Conservation (phyloP, 2,888 invertebrate genomes). For the Apamea sordens region DNA sequence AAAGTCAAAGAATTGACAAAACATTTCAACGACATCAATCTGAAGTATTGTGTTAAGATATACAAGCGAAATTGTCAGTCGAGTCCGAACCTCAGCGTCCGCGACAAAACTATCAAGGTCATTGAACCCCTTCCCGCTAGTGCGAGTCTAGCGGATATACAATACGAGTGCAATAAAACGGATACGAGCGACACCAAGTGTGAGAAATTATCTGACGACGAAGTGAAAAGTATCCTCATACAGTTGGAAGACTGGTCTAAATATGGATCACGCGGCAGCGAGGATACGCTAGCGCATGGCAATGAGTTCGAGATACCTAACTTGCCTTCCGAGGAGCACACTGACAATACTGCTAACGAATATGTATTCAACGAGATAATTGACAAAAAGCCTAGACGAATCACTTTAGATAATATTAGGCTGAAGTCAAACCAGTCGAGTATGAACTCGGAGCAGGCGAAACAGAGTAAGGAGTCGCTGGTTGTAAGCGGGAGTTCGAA, state of each 20-base stretch:
- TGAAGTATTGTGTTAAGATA: slow-evolving; percentile 83
- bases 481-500: slow-evolving; percentile 73
- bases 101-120: slow-evolving; percentile 71
- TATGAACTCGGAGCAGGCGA: slow-evolving; percentile 72
- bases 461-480: slow-evolving; percentile 74
- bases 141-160: slow-evolving; percentile 85
- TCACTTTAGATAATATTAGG: slow-evolving; percentile 86
- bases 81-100: slow-evolving; percentile 85
- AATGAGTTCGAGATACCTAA: slow-evolving; percentile 87
- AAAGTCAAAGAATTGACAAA: slow-evolving; percentile 93
- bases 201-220: slow-evolving; percentile 83
- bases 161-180: slow-evolving; percentile 82
- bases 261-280: slow-evolving; percentile 87
- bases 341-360: slow-evolving; percentile 73
- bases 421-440: slow-evolving; percentile 81
- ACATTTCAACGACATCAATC: slow-evolving; percentile 91
- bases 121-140: slow-evolving; percentile 80
- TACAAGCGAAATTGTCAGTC: slow-evolving; percentile 87
- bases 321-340: slow-evolving; percentile 83
- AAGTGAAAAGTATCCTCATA: slow-evolving; percentile 87
- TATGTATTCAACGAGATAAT: slow-evolving; percentile 89
- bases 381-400: slow-evolving; percentile 86
- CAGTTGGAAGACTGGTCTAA: slow-evolving; percentile 88
- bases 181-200: slow-evolving; percentile 79
- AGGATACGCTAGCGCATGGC: slow-evolving; percentile 86